These are phyloP conservation scores for Falco cherrug DNA, from an alignment of 2,797 vertebrate species.

Conservation along the genomic window DNA sequence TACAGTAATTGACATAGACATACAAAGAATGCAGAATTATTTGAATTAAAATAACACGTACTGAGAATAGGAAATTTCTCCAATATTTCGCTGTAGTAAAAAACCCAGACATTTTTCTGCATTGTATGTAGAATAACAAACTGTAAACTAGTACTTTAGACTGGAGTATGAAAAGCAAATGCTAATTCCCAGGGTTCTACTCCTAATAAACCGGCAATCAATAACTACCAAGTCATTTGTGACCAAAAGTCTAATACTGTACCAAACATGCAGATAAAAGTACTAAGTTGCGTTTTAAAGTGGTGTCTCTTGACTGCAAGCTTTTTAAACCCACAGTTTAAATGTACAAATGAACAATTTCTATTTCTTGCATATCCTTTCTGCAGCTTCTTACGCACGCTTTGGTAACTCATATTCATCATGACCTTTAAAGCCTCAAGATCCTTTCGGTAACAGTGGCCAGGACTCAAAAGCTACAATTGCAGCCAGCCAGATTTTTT, in stretches of 20 bases:
- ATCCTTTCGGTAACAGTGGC: not conserved
- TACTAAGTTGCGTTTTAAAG: not conserved
- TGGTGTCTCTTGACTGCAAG: not conserved
- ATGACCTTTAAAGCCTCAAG: not conserved
- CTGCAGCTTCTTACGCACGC: not conserved
- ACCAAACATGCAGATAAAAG: not conserved
- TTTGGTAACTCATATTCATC: not conserved
- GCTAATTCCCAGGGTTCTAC: not conserved
- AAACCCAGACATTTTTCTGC: not conserved
- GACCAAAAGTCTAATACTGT: not conserved
- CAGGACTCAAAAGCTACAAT: not conserved
- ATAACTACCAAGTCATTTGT: not conserved
- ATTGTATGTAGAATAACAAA: not conserved
- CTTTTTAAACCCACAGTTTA: not conserved
- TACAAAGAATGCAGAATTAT: not conserved
- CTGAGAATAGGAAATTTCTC: not conserved
- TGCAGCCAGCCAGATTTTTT: not conserved
- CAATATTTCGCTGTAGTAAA: not conserved
- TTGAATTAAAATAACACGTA: not conserved
- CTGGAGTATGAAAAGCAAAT: not conserved
- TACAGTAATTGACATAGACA: not conserved
- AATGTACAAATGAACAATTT: not conserved
- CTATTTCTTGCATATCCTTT: not conserved
- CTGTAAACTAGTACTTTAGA: not conserved
- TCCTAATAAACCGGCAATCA: not conserved